phyloP scores from a whole-genome alignment of 2,888 invertebrate species.

The Enoplolaimus lenunculus region DNA sequence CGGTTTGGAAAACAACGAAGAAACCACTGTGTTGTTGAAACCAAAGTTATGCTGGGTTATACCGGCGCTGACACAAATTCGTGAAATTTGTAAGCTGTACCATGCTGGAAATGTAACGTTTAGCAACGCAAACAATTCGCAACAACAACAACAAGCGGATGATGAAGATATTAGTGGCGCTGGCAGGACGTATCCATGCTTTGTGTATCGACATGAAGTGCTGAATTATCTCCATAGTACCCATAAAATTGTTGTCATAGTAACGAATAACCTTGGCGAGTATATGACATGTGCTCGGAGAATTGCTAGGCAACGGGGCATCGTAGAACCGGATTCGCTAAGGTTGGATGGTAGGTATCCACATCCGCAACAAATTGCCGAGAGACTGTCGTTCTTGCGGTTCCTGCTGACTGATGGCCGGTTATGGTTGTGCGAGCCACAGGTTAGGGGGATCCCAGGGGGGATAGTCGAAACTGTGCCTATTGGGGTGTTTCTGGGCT shows the following conservation, averaged over 20 bases:
- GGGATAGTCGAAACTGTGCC: no score
- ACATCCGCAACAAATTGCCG: constrained; percentile 79
- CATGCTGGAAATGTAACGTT: constrained; percentile 28
- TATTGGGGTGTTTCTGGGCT: no score
- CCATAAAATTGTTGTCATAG: constrained; percentile 78
- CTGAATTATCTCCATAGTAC: constrained; percentile 78
- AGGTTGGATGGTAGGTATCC: constrained; percentile 65
- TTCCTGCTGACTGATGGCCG: constrained; percentile 62
- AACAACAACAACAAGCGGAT: neutral
- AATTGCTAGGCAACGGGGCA: neutral
- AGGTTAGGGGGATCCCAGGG: no score
- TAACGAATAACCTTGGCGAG: constrained; percentile 67
- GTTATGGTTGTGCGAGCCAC: constrained; percentile 85
- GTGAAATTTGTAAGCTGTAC: constrained; percentile 84
- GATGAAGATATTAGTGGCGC: no score
- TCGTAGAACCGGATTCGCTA: neutral
- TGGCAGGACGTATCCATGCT: constrained; percentile 38
- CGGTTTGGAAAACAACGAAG: no score
- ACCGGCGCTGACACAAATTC: constrained; percentile 82
- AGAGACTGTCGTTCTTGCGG: constrained; percentile 48
- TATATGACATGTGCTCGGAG: constrained; percentile 19
- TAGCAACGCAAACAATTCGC: constrained; percentile 21
- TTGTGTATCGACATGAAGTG: constrained; percentile 53
- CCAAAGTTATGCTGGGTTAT: constrained; percentile 85
- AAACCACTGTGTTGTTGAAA: no score